Conservation (phyloP, 2,888 invertebrate genomes). For the Tenthredo mesomela region DNA sequence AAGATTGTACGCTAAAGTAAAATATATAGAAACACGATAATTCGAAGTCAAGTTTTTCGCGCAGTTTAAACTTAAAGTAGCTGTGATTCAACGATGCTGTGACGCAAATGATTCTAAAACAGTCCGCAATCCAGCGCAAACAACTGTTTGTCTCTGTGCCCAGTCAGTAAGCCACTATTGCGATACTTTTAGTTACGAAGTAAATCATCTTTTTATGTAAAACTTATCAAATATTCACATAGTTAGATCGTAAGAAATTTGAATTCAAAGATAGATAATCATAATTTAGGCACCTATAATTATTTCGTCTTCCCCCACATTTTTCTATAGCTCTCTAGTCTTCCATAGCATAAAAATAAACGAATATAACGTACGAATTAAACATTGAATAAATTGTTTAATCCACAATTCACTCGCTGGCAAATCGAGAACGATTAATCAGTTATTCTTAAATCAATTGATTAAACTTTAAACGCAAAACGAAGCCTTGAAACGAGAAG, state of each 20-base stretch:
- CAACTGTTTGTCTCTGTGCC: slow-evolving; percentile 47
- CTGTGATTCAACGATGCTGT: slow-evolving; percentile 44
- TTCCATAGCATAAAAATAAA: neutral
- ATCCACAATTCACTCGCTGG: neutral
- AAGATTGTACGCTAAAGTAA: neutral
- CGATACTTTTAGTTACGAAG: neutral
- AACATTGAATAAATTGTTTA: neutral
- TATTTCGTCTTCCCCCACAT: neutral
- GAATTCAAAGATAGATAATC: neutral
- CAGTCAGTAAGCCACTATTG: slow-evolving; percentile 15
- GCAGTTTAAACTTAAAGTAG: slow-evolving; percentile 10
- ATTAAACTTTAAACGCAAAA: neutral
- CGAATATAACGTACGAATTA: neutral
- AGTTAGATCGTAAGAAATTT: neutral
- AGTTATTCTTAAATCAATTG: neutral
- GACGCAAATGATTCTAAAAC: slow-evolving; percentile 52
- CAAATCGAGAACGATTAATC: neutral
- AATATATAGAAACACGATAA: neutral
- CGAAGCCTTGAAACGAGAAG: neutral
- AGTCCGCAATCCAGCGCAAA: slow-evolving; percentile 46
- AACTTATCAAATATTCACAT: neutral
- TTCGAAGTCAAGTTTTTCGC: slow-evolving; percentile 8
- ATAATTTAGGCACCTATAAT: neutral
- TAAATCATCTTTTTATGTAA: neutral
- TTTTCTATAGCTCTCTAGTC: neutral